Evolutionary conservation across 2,888 invertebrate genomes (phyloP).

Genomic region (Bursaphelenchus okinawaensis): DNA sequence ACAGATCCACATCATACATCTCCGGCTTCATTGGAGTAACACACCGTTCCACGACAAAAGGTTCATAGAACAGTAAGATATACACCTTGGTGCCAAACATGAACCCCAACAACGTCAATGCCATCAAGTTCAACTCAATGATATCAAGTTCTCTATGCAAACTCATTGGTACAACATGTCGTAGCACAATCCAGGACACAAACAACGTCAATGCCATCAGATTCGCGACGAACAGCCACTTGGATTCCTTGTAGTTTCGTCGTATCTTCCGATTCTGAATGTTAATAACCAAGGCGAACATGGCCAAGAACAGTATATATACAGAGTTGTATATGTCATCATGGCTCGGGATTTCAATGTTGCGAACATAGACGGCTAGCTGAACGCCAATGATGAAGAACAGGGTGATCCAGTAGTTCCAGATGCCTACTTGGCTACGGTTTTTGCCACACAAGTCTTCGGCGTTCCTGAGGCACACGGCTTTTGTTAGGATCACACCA

Average conservation of each 20-base stretch:
- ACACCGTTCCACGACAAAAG: conserved; percentile 50
- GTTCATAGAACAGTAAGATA: conserved; percentile 56
- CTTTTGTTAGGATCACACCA: conserved; percentile 56
- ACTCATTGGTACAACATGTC: neutral
- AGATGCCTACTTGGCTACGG: conserved; percentile 39
- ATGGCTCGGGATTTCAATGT: neutral
- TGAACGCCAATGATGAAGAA: conserved; percentile 56
- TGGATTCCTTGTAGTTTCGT: conserved; percentile 57
- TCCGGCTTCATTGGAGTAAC: conserved; percentile 7
- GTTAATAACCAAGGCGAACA: conserved; percentile 50
- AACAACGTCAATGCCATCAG: conserved; percentile 17
- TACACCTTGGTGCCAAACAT: conserved; percentile 57
- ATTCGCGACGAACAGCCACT: conserved; percentile 52
- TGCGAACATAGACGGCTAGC: conserved; percentile 38
- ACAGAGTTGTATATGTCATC: conserved; percentile 3
- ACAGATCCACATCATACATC: conserved; percentile 9
- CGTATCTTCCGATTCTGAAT: conserved; percentile 51
- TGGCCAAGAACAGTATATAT: conserved; percentile 49
- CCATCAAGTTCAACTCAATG: conserved; percentile 45
- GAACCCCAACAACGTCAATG: conserved; percentile 49
- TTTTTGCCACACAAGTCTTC: conserved; percentile 38
- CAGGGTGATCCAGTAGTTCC: conserved; percentile 57
- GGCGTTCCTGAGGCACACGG: conserved; percentile 51
- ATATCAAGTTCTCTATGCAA: conserved; percentile 19
- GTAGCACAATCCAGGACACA: neutral